Evolutionary conservation across 2,888 invertebrate genomes (phyloP).

Genomic region (Sesamia inferens): DNA sequence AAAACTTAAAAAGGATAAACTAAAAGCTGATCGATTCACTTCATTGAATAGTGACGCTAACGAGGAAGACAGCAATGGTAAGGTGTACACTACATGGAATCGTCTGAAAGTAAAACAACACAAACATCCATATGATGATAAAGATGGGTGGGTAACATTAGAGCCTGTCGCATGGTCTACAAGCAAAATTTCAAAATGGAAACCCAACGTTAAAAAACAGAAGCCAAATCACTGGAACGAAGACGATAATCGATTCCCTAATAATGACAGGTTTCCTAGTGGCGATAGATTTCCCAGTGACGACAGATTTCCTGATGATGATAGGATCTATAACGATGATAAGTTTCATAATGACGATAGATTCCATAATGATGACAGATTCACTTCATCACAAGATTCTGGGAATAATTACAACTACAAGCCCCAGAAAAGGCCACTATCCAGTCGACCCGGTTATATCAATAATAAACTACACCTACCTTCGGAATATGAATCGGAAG

Average conservation of each 20-base stretch:
- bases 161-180: conserved; percentile 95
- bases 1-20: conserved; percentile 86
- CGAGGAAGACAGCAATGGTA: conserved; percentile 73
- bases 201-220: conserved; percentile 90
- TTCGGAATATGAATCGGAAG: conserved; percentile 80
- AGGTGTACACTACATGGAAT: conserved; percentile 87
- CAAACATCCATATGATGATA: conserved; percentile 91
- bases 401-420: conserved; percentile 75
- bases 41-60: conserved; percentile 67
- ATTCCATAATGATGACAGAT: conserved; percentile 62
- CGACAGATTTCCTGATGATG: conserved; percentile 61
- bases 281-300: conserved; percentile 39
- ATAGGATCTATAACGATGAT: conserved; percentile 55
- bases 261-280: conserved; percentile 55
- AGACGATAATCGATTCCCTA: conserved; percentile 78
- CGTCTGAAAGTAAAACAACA: conserved; percentile 88
- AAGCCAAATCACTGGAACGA: conserved; percentile 86
- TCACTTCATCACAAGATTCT: conserved; percentile 72
- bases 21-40: conserved; percentile 72
- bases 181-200: conserved; percentile 95
- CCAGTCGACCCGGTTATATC: conserved; percentile 80
- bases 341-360: conserved; percentile 48
- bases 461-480: conserved; percentile 82
- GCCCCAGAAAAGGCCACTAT: conserved; percentile 79
- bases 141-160: conserved; percentile 94